These are phyloP conservation scores for Eupithecia centaureata DNA, from an alignment of 2,888 invertebrate genomes.

Conservation along the genomic window DNA sequence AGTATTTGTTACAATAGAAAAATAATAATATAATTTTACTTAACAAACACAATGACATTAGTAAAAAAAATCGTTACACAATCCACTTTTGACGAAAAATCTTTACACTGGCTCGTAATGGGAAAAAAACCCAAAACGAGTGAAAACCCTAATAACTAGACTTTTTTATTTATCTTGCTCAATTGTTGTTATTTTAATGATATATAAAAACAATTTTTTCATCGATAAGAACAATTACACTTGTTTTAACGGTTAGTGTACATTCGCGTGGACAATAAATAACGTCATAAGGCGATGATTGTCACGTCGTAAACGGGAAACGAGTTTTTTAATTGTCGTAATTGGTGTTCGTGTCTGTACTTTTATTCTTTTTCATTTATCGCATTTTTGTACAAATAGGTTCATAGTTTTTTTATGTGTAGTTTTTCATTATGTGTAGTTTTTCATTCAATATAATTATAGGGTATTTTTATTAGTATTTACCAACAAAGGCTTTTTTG, in stretches of 20 bases:
- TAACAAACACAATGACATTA: too few species aligned
- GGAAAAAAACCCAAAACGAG: neutral
- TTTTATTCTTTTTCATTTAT: neutral
- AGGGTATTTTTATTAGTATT: neutral
- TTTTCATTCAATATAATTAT: neutral
- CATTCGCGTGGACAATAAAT: slow-evolving; percentile 47
- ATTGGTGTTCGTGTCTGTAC: slow-evolving; percentile 45
- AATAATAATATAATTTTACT: too few species aligned
- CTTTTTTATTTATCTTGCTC: neutral
- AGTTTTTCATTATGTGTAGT: neutral
- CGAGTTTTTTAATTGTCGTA: slow-evolving; percentile 63
- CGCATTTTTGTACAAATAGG: neutral
- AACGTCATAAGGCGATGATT: slow-evolving; percentile 53
- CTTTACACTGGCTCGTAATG: too few species aligned
- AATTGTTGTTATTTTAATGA: slow-evolving; percentile 5
- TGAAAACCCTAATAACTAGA: neutral
- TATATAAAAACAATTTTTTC: slow-evolving; percentile 29
- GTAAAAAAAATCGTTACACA: too few species aligned
- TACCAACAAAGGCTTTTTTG: neutral
- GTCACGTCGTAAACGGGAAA: slow-evolving; percentile 51
- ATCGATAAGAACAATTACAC: slow-evolving; percentile 38
- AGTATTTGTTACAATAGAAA: too few species aligned
- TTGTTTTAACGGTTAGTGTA: slow-evolving; percentile 17
- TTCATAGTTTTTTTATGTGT: neutral
- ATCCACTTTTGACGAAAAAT: too few species aligned